Percentiles rank a stretch among this genome's conserved stretches.
Conservation (phyloP, 2,113 vertebrate species). For the Acanthisitta chloris region DNA sequence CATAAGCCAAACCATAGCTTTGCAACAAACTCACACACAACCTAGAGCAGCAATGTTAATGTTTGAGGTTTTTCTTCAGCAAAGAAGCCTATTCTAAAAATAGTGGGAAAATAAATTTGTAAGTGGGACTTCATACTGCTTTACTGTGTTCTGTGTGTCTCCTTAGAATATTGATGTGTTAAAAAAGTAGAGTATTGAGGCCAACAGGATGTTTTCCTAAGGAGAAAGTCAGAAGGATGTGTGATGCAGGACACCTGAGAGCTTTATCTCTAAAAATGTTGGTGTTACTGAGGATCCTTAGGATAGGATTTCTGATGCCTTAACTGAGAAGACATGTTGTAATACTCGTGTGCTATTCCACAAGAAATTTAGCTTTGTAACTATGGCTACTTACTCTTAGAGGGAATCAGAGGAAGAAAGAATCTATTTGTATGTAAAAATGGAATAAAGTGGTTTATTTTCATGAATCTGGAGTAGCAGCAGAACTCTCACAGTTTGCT, state of each 20-base stretch:
- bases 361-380: conserved; percentile 25
- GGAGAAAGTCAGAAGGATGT: background rate
- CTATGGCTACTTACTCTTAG: background rate
- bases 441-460: conserved; percentile 13
- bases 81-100: background rate
- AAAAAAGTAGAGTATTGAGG: background rate
- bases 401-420: background rate
- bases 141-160: background rate
- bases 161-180: background rate
- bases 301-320: background rate
- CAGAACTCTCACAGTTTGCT: background rate
- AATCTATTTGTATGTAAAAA: background rate
- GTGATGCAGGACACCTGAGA: background rate
- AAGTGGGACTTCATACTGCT: background rate
- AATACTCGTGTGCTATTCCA: background rate
- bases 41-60: background rate
- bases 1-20: background rate
- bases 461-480: background rate
- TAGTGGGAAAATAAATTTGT: background rate
- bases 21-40: background rate
- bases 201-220: background rate
- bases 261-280: background rate
- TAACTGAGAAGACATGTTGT: background rate
- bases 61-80: background rate
- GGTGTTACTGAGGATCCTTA: background rate